Evolutionary conservation across 1,140 invertebrate genomes (phyloP).

Genomic region (Brachionus paranguensis): DNA sequence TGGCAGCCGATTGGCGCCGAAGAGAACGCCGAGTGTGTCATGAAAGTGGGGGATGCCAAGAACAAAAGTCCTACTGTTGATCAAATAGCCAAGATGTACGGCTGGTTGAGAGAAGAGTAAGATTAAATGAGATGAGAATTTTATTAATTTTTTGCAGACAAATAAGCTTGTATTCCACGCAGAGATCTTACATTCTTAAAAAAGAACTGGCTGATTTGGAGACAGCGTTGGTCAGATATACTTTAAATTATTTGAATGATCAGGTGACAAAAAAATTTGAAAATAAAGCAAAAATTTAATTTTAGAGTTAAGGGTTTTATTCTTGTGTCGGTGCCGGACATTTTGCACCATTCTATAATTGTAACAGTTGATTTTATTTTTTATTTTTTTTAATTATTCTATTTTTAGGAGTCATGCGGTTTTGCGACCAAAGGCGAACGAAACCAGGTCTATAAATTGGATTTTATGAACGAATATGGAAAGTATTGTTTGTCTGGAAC

Average conservation of each 20-base stretch:
- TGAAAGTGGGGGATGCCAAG: not conserved
- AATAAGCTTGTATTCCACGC: conserved; percentile 1
- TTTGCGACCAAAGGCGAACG: conserved; percentile 30
- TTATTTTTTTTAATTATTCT: not conserved
- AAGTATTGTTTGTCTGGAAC: conserved; percentile 39
- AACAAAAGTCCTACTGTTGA: not conserved
- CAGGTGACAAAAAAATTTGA: not conserved
- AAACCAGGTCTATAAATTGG: conserved; percentile 34
- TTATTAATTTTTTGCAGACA: not conserved
- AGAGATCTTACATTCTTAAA: conserved; percentile 38
- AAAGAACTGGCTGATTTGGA: conserved; percentile 27
- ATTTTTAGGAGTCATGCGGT: conserved; percentile 23
- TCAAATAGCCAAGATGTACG: conserved; percentile 9
- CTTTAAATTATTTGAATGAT: not conserved
- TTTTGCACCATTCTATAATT: conserved; percentile 22
- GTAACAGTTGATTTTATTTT: not conserved
- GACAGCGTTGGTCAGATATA: conserved; percentile 5
- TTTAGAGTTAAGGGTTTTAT: conserved; percentile 16
- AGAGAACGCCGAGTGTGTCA: not conserved
- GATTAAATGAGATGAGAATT: not conserved
- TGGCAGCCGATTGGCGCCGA: not conserved
- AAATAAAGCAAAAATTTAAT: not conserved
- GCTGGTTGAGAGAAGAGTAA: conserved; percentile 31
- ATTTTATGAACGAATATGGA: conserved; percentile 39
- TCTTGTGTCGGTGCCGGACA: conserved; percentile 15